Conservation (phyloP, 2,888 invertebrate species). For the Idaea dimidiata region DNA sequence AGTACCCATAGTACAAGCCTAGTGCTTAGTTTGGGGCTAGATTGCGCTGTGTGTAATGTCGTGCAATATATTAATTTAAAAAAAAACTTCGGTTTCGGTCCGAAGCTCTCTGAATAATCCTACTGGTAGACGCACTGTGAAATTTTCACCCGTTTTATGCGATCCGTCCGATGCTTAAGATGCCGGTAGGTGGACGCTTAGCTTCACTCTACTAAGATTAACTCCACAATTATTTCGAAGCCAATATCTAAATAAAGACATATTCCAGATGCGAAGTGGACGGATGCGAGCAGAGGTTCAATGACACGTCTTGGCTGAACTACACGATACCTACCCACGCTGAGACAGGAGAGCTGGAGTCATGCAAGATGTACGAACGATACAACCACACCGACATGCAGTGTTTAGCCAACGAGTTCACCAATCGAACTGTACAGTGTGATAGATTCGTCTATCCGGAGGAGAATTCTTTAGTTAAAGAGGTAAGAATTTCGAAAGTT, state of each 20-base stretch:
- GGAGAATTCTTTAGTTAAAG: slow-evolving; percentile 62
- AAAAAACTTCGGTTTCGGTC: too few species aligned
- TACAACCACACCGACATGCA: slow-evolving; percentile 39
- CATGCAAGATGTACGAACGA: slow-evolving; percentile 50
- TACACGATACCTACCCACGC: slow-evolving; percentile 58
- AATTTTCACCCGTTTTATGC: too few species aligned
- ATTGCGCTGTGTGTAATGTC: too few species aligned
- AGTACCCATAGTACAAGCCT: too few species aligned
- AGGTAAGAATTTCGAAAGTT: slow-evolving; percentile 44
- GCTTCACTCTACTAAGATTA: too few species aligned
- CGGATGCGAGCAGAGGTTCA: slow-evolving; percentile 65
- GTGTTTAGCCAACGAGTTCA: slow-evolving; percentile 54
- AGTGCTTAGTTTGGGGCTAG: too few species aligned
- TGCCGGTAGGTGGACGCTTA: too few species aligned
- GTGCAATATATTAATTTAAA: too few species aligned
- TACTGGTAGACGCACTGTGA: too few species aligned
- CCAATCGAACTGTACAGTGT: slow-evolving; percentile 53
- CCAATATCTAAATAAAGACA: slow-evolving; percentile 6
- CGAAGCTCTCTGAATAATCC: too few species aligned
- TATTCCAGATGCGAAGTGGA: slow-evolving; percentile 58
- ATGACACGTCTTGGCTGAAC: slow-evolving; percentile 68
- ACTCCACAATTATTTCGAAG: not conserved
- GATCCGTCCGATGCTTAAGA: too few species aligned
- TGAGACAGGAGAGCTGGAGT: slow-evolving; percentile 37
- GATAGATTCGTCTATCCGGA: slow-evolving; percentile 60